Base-by-base conservation (phyloP, 2,888 invertebrate genomes). In the Cheilosia scutellata region DNA sequence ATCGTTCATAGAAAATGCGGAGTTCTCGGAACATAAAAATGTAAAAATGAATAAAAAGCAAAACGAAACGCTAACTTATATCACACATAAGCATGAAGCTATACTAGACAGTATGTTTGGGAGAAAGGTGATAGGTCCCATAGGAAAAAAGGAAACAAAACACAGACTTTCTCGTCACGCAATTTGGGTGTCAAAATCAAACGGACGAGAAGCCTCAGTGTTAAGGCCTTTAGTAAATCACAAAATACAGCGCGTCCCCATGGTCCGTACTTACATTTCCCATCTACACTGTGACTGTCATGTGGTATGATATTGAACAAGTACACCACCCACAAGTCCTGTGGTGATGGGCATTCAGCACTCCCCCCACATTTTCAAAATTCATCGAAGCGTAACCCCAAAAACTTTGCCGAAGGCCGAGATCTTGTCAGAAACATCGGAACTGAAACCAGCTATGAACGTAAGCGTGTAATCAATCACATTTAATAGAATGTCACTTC, bases 401-500 rank as follows among this genome's bases (percentile, higher is more conserved):
- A 77, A 76, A 77, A 44, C 47, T 71, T 78, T 70, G 20, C 29
- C 55, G 11, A 47, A 77, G 57, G 75, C 29, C 51, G 53, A 29
- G 20, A 62, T 66, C 58, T 55, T 65, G 27, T 33, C 60, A 4
- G 47, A 31, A 60, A 57, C 58, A 51, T 7, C 44, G 47, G 16
- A 68, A 71, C 70, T 47, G 58, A 71, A 57, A 65, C 65, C 49
- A 40, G 58, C 47, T 47, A 42, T 72, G 25, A 65, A 78, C 31
- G 20, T 65, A 47, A 63, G 51, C 11, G 51, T 63, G 75, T 60
- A 74, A 84, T 84, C 83, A 84, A 84, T 84, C 83, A 79, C 83
- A 63, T 84, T 84, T 70, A 79, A 79, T 84, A 84, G 58, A 84
- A 79, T 78, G 83, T 79, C 83, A 79, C 70, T 65, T 47, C 51